Base-by-base conservation (phyloP, 2,888 invertebrate genomes). In the Epistrophe grossulariae region DNA sequence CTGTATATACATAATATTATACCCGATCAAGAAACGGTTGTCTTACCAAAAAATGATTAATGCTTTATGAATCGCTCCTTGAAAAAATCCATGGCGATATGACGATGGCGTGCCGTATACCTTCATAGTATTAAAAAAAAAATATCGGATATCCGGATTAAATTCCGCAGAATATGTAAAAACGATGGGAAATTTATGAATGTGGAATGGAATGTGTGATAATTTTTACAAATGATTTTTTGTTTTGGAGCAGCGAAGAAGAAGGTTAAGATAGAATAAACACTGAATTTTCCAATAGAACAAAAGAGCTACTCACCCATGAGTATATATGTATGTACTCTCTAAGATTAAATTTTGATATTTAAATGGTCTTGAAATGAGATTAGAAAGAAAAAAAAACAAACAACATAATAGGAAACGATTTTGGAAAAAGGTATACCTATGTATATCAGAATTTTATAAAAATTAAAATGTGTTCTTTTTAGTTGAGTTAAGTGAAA, bases 91-190 rank as follows among this genome's bases (percentile, higher is more conserved):
- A 48, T 66, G 19, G 35, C 35, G 1, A 35, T 24, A 24, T 35
- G 35, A 9, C 24, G 6, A 55, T 70, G 15, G 52, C 19, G 28
- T 40, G n/a, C 24, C 10, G 13, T 40, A 40, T 24, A 60, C 38
- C 38, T 40, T 19, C 40, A 24, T 62, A 19, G 17, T n/a, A 57
- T 17, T 28, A 13, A 17, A 31, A 31, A 19, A 66, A 66, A 48
- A 66, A 19, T 85, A 77, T 24, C 89, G 89, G 60, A 89, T 90
- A 77, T 90, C 89, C 74, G 89, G 89, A n/a, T 89, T 89, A 87
- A 90, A 89, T n/a, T 89, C 89, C 55, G 72, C 38, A 55, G 88
- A 60, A 79, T 88, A 88, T 52, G 87, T 85, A 60, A 81, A 43
- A 82, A 83, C 70, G 43, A 89, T 83, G 57, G 80, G 88, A 59